These are phyloP conservation scores for Pelosia muscerda DNA, from an alignment of 2,888 invertebrate genomes.

Conservation along the genomic window DNA sequence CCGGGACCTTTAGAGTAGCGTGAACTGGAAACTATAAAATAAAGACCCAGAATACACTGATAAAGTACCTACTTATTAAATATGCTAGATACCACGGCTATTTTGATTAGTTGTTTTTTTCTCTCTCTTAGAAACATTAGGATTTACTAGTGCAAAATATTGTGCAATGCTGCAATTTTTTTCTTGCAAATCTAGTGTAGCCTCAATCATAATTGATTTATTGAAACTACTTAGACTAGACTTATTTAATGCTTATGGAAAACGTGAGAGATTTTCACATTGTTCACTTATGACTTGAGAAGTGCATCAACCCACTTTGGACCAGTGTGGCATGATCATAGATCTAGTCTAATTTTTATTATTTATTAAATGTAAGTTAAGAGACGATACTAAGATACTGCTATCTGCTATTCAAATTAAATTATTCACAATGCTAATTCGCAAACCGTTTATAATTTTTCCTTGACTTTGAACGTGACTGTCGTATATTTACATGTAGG, in stretches of 20 bases:
- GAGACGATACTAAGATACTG: background rate
- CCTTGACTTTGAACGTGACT: constrained; percentile 20
- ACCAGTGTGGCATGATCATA: too few relatives aligned
- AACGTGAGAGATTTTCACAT: background rate
- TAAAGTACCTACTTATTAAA: background rate
- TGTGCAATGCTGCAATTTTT: too few relatives aligned
- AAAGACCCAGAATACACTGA: background rate
- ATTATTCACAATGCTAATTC: background rate
- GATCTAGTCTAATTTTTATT: too few relatives aligned
- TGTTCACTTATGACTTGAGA: background rate
- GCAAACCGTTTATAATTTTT: background rate
- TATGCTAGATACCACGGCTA: too few relatives aligned
- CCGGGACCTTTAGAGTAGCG: background rate
- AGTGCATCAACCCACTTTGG: background rate
- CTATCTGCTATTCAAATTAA: background rate
- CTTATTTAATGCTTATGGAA: too few relatives aligned
- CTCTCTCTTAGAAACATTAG: too few relatives aligned
- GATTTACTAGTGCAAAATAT: too few relatives aligned
- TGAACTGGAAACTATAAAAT: background rate
- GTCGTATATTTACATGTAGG: background rate
- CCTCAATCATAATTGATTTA: too few relatives aligned
- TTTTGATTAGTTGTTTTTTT: too few relatives aligned
- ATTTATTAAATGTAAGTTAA: too few relatives aligned
- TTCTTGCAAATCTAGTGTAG: too few relatives aligned
- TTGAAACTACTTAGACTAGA: too few relatives aligned